Conservation (phyloP, 2,113 vertebrate species). For the Ahaetulla prasina region DNA sequence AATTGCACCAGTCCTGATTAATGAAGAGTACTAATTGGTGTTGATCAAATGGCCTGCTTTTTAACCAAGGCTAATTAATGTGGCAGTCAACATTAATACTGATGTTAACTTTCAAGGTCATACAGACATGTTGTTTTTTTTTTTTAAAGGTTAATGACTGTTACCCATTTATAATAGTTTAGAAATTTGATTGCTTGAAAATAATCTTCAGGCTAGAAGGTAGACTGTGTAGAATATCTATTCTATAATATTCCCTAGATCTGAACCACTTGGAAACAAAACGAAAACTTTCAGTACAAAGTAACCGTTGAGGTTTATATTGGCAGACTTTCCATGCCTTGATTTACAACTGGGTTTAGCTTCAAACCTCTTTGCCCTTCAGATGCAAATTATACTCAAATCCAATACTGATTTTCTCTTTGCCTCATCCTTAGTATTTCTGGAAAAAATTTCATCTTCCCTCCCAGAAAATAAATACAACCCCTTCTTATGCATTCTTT, state of each 20-base stretch:
- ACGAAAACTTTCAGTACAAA: conserved; percentile 10
- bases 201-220: conserved; percentile 31
- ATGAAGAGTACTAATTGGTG: conserved; percentile 43
- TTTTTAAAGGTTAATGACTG: conserved; percentile 40
- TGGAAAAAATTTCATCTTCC: too few species aligned
- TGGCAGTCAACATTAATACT: conserved; percentile 53
- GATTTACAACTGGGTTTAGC: neutral
- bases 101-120: conserved; percentile 57
- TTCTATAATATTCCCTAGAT: neutral
- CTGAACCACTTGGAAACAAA: conserved; percentile 2
- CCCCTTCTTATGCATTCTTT: neutral
- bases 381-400: neutral
- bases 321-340: neutral
- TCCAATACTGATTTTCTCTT: neutral
- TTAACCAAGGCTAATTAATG: conserved; percentile 53
- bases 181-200: conserved; percentile 46
- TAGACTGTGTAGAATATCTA: neutral
- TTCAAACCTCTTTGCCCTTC: neutral
- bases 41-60: conserved; percentile 54
- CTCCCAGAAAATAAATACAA: neutral
- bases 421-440: neutral
- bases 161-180: conserved; percentile 37
- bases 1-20: conserved; percentile 37
- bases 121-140: conserved; percentile 5
- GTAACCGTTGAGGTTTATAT: neutral